Evolutionary conservation across 2,113 vertebrate species (phyloP).

Genomic region (Halichoeres trimaculatus): DNA sequence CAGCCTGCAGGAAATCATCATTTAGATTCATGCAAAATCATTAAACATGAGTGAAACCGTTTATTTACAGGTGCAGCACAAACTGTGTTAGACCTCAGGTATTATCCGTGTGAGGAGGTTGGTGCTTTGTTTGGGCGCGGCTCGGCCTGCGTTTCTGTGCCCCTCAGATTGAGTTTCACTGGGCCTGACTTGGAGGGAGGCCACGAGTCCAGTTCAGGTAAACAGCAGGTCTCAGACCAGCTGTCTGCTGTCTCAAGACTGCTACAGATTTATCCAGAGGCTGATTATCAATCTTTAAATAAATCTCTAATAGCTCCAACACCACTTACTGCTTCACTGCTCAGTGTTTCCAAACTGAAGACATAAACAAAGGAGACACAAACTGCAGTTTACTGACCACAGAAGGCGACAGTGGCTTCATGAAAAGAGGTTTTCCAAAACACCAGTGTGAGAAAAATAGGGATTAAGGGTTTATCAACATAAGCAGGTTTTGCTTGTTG

Average conservation of each 20-base stretch:
- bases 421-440: too few species aligned
- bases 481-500: too few species aligned
- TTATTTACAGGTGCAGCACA: slow-evolving; percentile 44
- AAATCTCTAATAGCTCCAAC: too few species aligned
- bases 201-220: slow-evolving; percentile 52
- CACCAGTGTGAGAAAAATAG: too few species aligned
- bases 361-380: too few species aligned
- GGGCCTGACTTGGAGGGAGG: slow-evolving; percentile 48
- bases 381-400: too few species aligned
- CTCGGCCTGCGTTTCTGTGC: slow-evolving; percentile 30
- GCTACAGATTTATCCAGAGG: not conserved
- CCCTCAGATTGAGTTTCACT: slow-evolving; percentile 55
- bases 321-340: too few species aligned
- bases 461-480: too few species aligned
- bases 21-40: slow-evolving; percentile 13
- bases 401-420: too few species aligned
- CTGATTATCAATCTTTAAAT: too few species aligned
- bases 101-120: slow-evolving; percentile 6
- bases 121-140: slow-evolving; percentile 56
- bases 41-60: slow-evolving; percentile 46
- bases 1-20: slow-evolving; percentile 14
- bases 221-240: slow-evolving; percentile 26
- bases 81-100: slow-evolving; percentile 12
- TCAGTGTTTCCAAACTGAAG: too few species aligned
- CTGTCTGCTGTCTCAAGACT: not conserved